Percentiles rank a stretch among this genome's conserved stretches.
Conservation (phyloP, 2,113 vertebrate species). For the Chroicocephalus ridibundus region DNA sequence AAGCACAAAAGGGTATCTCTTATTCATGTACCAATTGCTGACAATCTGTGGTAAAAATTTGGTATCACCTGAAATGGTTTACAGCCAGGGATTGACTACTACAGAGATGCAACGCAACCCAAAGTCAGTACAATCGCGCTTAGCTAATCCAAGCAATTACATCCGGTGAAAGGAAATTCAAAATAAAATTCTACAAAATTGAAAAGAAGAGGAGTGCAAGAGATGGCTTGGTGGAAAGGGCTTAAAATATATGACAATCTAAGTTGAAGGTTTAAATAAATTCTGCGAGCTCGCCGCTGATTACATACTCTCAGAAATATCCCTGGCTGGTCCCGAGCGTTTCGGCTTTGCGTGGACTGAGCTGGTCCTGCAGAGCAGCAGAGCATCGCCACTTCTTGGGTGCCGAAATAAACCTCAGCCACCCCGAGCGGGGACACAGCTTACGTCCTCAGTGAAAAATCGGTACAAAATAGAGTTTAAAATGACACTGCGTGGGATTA, state of each 20-base stretch:
- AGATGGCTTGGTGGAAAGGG: not conserved
- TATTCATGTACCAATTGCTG: not conserved
- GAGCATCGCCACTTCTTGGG: not conserved
- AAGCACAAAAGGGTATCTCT: not conserved
- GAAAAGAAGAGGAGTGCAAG: not conserved
- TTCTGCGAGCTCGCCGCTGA: not conserved
- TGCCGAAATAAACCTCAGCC: not conserved
- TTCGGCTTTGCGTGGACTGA: not conserved
- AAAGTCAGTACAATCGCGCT: not conserved
- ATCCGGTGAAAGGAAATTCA: not conserved
- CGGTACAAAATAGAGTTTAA: not conserved
- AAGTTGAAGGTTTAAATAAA: constrained; percentile 46
- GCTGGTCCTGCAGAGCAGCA: not conserved
- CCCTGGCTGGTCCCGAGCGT: not conserved
- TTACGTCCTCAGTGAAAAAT: not conserved
- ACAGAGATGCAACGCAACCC: not conserved
- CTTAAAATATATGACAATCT: constrained; percentile 36
- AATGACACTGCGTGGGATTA: not conserved
- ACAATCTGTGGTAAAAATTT: not conserved
- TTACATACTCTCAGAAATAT: not conserved
- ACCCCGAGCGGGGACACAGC: not conserved
- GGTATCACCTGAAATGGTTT: constrained; percentile 12
- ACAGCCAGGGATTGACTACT: not conserved
- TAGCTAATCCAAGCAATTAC: constrained; percentile 38
- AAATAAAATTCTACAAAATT: constrained; percentile 17